phyloP scores from a whole-genome alignment of 2,113 vertebrate species.

The Shinisaurus crocodilurus region DNA sequence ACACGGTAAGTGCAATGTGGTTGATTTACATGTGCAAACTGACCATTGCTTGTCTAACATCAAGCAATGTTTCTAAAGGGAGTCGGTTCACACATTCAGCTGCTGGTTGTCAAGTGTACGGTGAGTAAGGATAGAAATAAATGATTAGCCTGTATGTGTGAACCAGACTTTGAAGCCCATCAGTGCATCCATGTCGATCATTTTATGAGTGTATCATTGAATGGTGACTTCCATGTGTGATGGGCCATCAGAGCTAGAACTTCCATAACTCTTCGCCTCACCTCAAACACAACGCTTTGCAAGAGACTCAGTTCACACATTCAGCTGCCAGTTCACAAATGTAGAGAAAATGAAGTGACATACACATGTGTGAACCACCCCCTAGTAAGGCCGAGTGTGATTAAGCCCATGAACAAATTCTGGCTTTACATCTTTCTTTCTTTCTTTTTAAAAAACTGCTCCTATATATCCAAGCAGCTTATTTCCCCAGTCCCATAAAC shows the following conservation, averaged over 20 bases:
- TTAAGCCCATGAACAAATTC: not conserved
- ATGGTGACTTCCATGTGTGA: not conserved
- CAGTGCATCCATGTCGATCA: not conserved
- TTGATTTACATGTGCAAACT: not conserved
- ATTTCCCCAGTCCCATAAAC: not conserved
- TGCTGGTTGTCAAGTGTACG: too few species aligned
- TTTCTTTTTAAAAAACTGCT: not conserved
- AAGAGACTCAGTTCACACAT: not conserved
- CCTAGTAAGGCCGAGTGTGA: not conserved
- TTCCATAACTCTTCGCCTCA: not conserved
- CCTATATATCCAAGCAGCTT: not conserved
- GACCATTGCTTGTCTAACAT: not conserved
- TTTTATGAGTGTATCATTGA: not conserved
- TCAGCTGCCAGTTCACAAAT: not conserved
- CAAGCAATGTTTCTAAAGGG: too few species aligned
- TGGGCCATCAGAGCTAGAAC: not conserved
- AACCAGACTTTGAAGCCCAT: not conserved
- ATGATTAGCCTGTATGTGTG: not conserved
- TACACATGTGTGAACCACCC: not conserved
- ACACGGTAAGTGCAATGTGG: not conserved
- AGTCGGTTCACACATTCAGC: not conserved
- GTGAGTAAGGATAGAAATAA: not conserved
- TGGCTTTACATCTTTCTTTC: not conserved
- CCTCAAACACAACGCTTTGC: not conserved
- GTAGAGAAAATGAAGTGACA: not conserved